phyloP scores from a whole-genome alignment of 2,113 vertebrate genomes.

The Pitta sordida region DNA sequence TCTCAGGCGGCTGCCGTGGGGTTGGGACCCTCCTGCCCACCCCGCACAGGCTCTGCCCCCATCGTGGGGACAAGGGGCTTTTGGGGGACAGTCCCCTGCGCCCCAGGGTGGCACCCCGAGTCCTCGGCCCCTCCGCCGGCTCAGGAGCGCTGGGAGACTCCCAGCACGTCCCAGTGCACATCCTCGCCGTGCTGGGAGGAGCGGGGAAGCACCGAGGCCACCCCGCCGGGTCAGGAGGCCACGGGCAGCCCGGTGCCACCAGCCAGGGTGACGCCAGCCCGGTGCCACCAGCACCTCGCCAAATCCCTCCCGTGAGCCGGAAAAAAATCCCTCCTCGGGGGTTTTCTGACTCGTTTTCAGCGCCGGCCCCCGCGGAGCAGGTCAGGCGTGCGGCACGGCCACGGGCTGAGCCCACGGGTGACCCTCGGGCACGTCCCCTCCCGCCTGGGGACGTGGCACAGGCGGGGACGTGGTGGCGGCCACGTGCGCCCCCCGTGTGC shows the following conservation, averaged over 20 bases:
- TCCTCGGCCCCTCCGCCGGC: fast-evolving
- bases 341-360: background rate
- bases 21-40: background rate
- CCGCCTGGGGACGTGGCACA: fast-evolving
- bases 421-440: background rate
- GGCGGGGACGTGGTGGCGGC: background rate
- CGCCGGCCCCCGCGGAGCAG: background rate
- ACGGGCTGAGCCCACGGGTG: background rate
- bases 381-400: background rate
- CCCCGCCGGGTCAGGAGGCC: background rate
- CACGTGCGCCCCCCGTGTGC: background rate
- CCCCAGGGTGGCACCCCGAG: background rate
- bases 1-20: background rate
- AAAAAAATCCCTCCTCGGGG: background rate
- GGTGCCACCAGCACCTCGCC: background rate
- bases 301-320: background rate
- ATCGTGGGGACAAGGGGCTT: background rate
- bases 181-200: background rate
- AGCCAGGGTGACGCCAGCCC: background rate
- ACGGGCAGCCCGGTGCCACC: background rate
- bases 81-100: background rate
- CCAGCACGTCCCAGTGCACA: background rate
- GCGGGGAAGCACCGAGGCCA: background rate
- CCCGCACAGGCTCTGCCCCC: background rate
- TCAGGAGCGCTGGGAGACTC: background rate